Percentiles rank a stretch among this genome's conserved stretches.
phyloP scores from a whole-genome alignment of 2,113 vertebrate species.

The Microcebus ravelobensis region DNA sequence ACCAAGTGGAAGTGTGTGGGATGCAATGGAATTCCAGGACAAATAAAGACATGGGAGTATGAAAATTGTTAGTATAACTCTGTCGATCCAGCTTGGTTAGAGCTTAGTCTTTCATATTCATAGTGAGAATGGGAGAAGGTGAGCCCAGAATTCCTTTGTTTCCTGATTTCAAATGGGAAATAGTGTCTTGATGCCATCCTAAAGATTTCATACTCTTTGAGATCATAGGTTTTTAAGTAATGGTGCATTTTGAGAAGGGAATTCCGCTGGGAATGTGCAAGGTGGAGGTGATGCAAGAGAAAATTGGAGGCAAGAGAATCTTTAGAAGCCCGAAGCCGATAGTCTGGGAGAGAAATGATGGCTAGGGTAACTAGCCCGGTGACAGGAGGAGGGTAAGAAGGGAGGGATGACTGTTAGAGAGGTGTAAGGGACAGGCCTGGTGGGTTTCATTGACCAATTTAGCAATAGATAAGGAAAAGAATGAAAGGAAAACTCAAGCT shows the following conservation, averaged over 20 bases:
- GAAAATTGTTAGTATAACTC: not conserved
- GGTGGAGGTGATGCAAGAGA: not conserved
- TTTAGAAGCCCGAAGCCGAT: not conserved
- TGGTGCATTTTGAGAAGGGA: not conserved
- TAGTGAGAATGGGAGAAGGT: not conserved
- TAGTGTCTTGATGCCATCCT: not conserved
- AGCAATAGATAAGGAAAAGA: not conserved
- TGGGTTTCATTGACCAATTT: not conserved
- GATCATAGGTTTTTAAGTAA: not conserved
- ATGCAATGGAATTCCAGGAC: not conserved
- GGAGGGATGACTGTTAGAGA: not conserved
- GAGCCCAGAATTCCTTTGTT: not conserved
- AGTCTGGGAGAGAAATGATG: not conserved
- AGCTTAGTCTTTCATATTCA: not conserved
- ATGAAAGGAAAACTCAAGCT: not conserved
- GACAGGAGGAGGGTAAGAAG: not conserved
- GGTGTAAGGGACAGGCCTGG: not conserved
- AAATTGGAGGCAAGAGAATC: not conserved
- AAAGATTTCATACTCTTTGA: not conserved
- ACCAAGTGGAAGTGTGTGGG: not conserved
- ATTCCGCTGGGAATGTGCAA: not conserved
- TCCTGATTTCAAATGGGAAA: slow-evolving; percentile 4
- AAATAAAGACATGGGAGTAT: not conserved
- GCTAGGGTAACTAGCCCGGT: not conserved
- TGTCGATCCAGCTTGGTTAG: not conserved